These are phyloP conservation scores for Seriola aureovittata DNA, from an alignment of 2,113 vertebrate species.

Conservation along the genomic window DNA sequence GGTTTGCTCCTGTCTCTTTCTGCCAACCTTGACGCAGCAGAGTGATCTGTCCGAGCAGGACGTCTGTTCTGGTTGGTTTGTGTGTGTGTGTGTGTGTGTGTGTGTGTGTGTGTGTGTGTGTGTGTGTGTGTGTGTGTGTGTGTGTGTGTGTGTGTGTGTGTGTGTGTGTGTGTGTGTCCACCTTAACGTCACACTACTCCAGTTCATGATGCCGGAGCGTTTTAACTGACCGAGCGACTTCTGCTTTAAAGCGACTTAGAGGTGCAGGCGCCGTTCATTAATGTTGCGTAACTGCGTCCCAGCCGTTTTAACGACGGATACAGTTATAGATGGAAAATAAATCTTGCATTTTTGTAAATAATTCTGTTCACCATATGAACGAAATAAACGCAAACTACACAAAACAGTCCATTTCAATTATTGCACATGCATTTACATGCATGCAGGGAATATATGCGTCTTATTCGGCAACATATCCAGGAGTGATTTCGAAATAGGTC, in stretches of 20 bases:
- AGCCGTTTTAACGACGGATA: background rate
- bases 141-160: background rate
- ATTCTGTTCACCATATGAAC: background rate
- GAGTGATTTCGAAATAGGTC: background rate
- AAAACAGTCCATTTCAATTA: no score
- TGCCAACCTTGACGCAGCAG: slow-evolving; percentile 5
- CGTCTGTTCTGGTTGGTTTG: background rate
- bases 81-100: background rate
- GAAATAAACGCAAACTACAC: background rate
- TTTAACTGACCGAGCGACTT: no score
- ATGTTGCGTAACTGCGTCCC: slow-evolving; percentile 26
- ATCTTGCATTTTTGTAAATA: no score
- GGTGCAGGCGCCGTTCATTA: background rate
- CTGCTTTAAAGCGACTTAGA: no score
- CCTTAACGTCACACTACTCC: no score
- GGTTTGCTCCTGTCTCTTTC: background rate
- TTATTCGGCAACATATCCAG: no score
- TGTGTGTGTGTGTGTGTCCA: background rate
- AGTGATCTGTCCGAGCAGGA: background rate
- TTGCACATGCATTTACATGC: background rate
- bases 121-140: background rate
- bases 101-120: no score
- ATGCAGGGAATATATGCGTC: background rate
- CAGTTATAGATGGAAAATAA: no score
- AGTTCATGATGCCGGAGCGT: no score